Evolutionary conservation across 2,797 vertebrate species (phyloP).

Genomic region (Epinephelus coioides): DNA sequence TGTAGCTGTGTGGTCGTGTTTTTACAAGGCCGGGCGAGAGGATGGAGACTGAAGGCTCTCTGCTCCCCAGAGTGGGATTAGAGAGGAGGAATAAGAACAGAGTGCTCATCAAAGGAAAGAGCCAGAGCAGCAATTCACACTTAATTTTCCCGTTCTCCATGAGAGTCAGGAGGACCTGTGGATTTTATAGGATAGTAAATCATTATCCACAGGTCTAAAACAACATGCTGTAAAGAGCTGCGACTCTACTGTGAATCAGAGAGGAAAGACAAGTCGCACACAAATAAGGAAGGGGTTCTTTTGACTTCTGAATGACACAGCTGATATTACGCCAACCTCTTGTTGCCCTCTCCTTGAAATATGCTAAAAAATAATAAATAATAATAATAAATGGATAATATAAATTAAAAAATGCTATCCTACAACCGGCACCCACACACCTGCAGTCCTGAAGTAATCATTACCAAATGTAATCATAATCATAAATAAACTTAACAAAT

Average conservation of each 20-base stretch:
- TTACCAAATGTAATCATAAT: too few species aligned
- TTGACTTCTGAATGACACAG: constrained; percentile 19
- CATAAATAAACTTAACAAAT: too few species aligned
- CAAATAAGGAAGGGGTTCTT: constrained; percentile 4
- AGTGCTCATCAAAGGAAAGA: constrained; percentile 82
- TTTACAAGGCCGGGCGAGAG: constrained; percentile 68
- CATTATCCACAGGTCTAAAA: constrained; percentile 77
- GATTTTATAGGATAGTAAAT: constrained; percentile 84
- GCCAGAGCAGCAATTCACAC: constrained; percentile 73
- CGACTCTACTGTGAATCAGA: constrained; percentile 40
- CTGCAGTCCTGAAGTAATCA: too few species aligned
- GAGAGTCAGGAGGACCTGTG: constrained; percentile 64
- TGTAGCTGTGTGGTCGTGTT: constrained; percentile 75
- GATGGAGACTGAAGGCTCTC: constrained; percentile 68
- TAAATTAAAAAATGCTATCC: too few species aligned
- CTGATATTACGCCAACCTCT: background rate
- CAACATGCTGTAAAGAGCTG: constrained; percentile 73
- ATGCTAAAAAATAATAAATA: too few species aligned
- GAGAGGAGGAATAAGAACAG: constrained; percentile 65
- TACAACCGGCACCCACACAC: too few species aligned
- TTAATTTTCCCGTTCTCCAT: constrained; percentile 67
- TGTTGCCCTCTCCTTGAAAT: background rate
- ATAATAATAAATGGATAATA: too few species aligned
- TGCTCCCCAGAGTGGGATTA: constrained; percentile 77
- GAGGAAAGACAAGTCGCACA: constrained; percentile 31